Evolutionary conservation across 2,113 vertebrate genomes (phyloP), one percentile per base, ranked within the genome.

Genomic region (Alligator sinensis): DNA sequence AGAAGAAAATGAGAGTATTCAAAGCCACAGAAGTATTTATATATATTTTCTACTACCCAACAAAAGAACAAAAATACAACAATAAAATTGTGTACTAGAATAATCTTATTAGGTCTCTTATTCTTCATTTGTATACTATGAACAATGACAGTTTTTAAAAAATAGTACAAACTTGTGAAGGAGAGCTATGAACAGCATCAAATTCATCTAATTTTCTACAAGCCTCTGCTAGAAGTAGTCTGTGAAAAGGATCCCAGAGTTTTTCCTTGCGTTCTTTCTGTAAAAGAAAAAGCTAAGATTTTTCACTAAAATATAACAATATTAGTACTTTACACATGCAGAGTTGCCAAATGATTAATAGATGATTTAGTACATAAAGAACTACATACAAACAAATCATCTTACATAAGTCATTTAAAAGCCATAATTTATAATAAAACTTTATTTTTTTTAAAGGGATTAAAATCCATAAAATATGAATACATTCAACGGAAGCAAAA

Each of bases 181-280:
- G 98, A 92, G 97, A 98, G n/a, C 96, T 98, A 95, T 98, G 98
- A 92, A 97, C 82, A 25, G 98, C 97, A 83, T 99, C 99, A 94
- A 99, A 99, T 93, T 99, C 99, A 89, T 99, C 99, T 17, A 98
- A 98, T 80, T 98, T 99, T 89, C 99, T 99, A 92, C 98, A 99
- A 38, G 98, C 99, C 77, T 99, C 99, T 82, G 99, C 99, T 14
- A 99, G 96, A 24, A 98, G 98, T 77, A 98, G 97, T 96, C 99
- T 98, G 94, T 99, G 99, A 88, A 98, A 91, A 21, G 99, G 99
- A 96, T 99, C 99, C 99, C 99, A 99, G 63, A 98, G 97, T 94
- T 99, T 99, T 95, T 99, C 99, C 95, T 99, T 99, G n/a, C 99
- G 98, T 93, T 99, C 99, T 97, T 99, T 99, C 99, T 99, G 97